Base-by-base conservation (phyloP, 2,888 invertebrate genomes). In the Nomada ruficornis region DNA sequence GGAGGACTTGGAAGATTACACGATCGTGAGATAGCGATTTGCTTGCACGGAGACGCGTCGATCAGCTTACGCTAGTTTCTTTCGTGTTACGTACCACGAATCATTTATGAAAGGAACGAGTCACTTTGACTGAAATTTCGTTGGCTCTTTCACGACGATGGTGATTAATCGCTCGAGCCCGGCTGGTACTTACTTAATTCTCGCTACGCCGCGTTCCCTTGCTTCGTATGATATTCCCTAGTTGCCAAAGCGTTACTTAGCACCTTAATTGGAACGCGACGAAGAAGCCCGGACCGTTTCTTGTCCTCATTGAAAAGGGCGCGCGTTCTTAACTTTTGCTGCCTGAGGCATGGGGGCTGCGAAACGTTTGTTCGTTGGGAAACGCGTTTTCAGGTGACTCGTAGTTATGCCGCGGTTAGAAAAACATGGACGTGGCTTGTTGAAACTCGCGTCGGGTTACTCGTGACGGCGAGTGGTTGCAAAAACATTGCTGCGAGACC, bases 251-350 rank as follows among this genome's bases (percentile, higher is more conserved):
- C 78, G 44, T 79, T 44, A 13, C 63, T 64, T 64, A 18, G 44
- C 29, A 26, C 52, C 52, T 70, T 79, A 79, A 79, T 79, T 79
- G 70, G 69, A 70, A 64, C 67, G 26, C 59, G 60, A 15, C 52
- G 26, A 60, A 44, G 70, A 60, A 26, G 20, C 3, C 47, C 10
- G 13, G 15, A 57, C 36, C 11, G 65, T 54, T 62, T 63, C 78
- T 52, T 26, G 52, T 59, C 52, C 36, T 4, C 15, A 0, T 3
- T 47, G 54, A 13, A 36, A 64, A 44, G 54, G 69, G 42, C 42
- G 13, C 15, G 26, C 44, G 20, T 55, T 10, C 67, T 57, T 36
- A 63, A 68, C 44, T 50, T 50, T 57, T n/a, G 36, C 29, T 29
- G 42, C 26, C 52, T 4, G 29, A 7, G 23, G 47, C 73, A 57